Evolutionary conservation across 2,113 vertebrate genomes (phyloP), one percentile per base, ranked within the genome.

Genomic region (Paedocypris sp.): DNA sequence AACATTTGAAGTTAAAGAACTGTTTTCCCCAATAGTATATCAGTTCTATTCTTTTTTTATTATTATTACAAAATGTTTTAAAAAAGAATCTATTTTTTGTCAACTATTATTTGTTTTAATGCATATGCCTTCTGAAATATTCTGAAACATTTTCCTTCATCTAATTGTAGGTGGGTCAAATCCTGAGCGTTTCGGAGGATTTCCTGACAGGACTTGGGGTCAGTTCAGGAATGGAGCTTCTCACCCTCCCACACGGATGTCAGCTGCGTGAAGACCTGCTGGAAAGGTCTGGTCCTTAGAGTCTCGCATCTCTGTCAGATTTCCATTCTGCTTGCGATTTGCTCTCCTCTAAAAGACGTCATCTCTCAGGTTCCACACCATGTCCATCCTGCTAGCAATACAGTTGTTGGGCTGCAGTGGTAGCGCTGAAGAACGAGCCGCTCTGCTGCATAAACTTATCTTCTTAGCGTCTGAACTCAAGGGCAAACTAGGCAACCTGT

Each of bases 171-270:
- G 88, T 97, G 3, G 91, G 90, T 52, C 86, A 87, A 74, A 94
- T 97, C 77, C 49, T 91, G 76, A 86, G 87, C 13, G 88, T 91
- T 79, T 87, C 84, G 0, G 80, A 77, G 4, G 90, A 97, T 77
- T 85, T 85, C 83, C 87, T 90, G 81, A 85, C 73, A 79, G 89
- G 83, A 73, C 97, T 98, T 92, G 93, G 92, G 60, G 93, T 96
- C 64, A 86, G 80, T 67, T 98, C 89, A 0, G 94, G 93, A 64
- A 80, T 91, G 88, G 94, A 97, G 82, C 83, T 98, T 50, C 86
- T 98, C 60, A 98, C 94, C 12, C 81, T 98, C 61, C 93, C 92
- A 35, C 94, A 98, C 0, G 94, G 94, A 48, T 89, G 90, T 51
- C 91, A 89, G 76, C 83, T 98, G 23, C 85, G 94, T 56, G 84